These are phyloP conservation scores for Lycia hirtaria DNA, from an alignment of 2,888 invertebrate species.

Conservation along the genomic window DNA sequence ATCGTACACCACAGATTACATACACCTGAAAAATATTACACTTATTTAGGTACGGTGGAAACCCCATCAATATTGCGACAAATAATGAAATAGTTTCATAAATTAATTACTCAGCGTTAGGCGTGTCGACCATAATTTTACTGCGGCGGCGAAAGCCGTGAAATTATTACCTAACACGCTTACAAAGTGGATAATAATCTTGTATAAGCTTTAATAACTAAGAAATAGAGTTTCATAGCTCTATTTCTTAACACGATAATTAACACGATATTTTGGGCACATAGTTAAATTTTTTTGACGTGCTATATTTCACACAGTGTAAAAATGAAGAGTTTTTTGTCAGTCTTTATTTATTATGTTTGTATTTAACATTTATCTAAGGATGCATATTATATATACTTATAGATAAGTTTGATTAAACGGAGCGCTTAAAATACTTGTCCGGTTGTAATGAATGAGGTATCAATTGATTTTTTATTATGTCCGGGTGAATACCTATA, in stretches of 20 bases:
- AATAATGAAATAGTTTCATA: conserved; percentile 9
- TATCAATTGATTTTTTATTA: too few relatives aligned
- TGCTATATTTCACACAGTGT: too few relatives aligned
- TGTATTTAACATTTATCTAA: too few relatives aligned
- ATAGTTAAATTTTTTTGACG: neutral
- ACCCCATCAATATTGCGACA: conserved; percentile 8
- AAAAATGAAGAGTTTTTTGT: too few relatives aligned
- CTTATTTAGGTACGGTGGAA: neutral
- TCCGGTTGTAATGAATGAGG: too few relatives aligned
- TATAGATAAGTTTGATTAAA: too few relatives aligned
- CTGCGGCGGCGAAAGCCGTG: neutral
- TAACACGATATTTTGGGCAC: neutral
- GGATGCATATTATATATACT: too few relatives aligned
- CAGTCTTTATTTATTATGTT: too few relatives aligned
- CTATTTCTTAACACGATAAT: neutral
- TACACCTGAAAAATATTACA: too few relatives aligned
- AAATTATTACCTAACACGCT: conserved; percentile 13
- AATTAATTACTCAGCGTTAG: conserved; percentile 6
- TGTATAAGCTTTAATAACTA: neutral
- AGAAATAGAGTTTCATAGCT: neutral
- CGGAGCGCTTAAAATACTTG: too few relatives aligned
- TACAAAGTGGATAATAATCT: conserved; percentile 9
- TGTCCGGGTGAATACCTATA: too few relatives aligned
- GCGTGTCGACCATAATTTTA: conserved; percentile 17
- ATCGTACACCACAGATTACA: too few relatives aligned